These are phyloP conservation scores for Ceramica pisi DNA, from an alignment of 2,888 invertebrate genomes.

Conservation along the genomic window DNA sequence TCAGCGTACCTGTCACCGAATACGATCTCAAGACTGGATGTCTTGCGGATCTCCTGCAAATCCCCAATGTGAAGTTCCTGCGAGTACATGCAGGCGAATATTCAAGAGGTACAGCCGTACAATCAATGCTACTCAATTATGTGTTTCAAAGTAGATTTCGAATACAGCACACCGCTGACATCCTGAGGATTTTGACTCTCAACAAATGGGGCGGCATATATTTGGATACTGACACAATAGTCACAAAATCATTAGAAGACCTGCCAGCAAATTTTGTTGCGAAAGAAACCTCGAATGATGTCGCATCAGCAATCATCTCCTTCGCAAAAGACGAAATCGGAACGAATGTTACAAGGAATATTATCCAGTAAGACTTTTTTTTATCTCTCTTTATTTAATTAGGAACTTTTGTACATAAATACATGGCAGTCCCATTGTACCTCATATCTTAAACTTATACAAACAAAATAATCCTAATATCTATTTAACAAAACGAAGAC, in stretches of 20 bases:
- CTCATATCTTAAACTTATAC: no score
- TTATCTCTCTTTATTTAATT: no score
- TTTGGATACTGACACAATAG: conserved; percentile 93
- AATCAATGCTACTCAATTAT: conserved; percentile 28
- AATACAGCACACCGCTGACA: conserved; percentile 91
- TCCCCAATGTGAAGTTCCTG: conserved; percentile 47
- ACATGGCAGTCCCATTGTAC: no score
- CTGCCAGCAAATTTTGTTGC: conserved; percentile 90
- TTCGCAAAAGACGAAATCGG: conserved; percentile 77
- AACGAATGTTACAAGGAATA: conserved; percentile 17
- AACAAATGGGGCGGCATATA: conserved; percentile 94
- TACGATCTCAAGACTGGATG: conserved; percentile 30
- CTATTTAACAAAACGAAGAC: no score
- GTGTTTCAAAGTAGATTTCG: conserved; percentile 28
- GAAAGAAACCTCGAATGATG: conserved; percentile 88
- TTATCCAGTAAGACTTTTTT: conserved; percentile 36
- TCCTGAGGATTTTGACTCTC: conserved; percentile 91
- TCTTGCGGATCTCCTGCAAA: conserved; percentile 27
- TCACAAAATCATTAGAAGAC: conserved; percentile 89
- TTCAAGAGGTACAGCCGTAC: conserved; percentile 39
- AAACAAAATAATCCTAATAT: no score
- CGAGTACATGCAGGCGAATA: conserved; percentile 75
- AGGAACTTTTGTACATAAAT: no score
- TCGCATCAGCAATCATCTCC: conserved; percentile 66
- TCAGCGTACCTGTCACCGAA: conserved; percentile 62